Evolutionary conservation across 2,888 invertebrate species (phyloP).

Genomic region (Caenorhabditis virilis): DNA sequence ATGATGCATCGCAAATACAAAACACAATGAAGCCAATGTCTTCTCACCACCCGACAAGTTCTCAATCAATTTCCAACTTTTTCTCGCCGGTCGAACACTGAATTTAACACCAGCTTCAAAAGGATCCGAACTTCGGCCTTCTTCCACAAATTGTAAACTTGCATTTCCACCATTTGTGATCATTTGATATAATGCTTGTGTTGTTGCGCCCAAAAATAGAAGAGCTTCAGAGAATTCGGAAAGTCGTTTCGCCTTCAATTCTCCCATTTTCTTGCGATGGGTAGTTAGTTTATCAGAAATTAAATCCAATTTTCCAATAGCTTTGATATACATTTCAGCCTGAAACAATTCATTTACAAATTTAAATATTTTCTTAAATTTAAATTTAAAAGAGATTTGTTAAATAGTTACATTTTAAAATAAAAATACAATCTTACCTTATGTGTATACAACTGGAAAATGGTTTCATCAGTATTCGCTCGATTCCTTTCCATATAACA

Average conservation of each 20-base stretch:
- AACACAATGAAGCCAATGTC: slow-evolving; percentile 89
- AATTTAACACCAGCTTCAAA: slow-evolving; percentile 17
- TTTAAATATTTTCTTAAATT: not conserved
- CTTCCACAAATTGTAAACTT: slow-evolving; percentile 69
- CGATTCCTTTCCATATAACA: slow-evolving; percentile 1
- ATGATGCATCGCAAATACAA: slow-evolving; percentile 96
- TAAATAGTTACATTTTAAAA: not conserved
- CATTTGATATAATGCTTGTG: slow-evolving; percentile 88
- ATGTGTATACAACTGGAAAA: not conserved
- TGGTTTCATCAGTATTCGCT: not conserved
- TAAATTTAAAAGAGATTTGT: not conserved
- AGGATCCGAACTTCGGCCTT: slow-evolving; percentile 18
- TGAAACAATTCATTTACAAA: too few species aligned
- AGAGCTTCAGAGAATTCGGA: slow-evolving; percentile 16
- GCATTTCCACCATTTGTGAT: slow-evolving; percentile 96
- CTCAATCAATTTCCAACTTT: slow-evolving; percentile 97
- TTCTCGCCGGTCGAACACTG: slow-evolving; percentile 89
- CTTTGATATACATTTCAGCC: not conserved
- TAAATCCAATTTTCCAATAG: not conserved
- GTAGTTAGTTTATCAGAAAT: not conserved
- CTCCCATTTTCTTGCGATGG: slow-evolving; percentile 8
- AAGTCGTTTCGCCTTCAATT: not conserved
- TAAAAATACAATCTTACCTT: too few species aligned
- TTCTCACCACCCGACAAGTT: slow-evolving; percentile 98
- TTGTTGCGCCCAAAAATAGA: slow-evolving; percentile 13